These are phyloP conservation scores for Andrena fulva DNA, from an alignment of 2,888 invertebrate species.

Conservation along the genomic window DNA sequence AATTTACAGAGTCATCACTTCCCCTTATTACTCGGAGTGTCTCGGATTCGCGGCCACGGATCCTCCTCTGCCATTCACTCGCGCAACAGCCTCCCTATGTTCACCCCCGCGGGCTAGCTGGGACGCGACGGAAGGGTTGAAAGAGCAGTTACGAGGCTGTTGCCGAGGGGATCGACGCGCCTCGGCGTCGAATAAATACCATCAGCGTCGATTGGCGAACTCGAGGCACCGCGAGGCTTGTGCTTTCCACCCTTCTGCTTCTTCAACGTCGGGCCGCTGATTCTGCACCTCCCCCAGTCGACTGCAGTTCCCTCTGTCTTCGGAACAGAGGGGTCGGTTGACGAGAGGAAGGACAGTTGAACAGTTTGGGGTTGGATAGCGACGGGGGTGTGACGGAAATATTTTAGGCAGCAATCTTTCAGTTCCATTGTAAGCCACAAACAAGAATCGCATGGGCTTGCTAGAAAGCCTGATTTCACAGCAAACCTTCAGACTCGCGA, in stretches of 20 bases:
- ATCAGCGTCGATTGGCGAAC: conserved; percentile 6
- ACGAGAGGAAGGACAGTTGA: neutral
- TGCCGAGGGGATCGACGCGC: neutral
- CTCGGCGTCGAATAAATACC: neutral
- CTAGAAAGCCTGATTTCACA: neutral
- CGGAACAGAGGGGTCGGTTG: too few species aligned
- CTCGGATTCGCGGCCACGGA: neutral
- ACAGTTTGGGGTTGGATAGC: too few species aligned
- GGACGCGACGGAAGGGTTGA: neutral
- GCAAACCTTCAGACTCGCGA: conserved; percentile 4
- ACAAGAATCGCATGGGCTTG: neutral
- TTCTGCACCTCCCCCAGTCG: neutral
- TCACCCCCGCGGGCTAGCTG: neutral
- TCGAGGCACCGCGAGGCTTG: conserved; percentile 1
- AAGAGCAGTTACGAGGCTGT: conserved; percentile 1
- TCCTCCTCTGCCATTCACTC: neutral
- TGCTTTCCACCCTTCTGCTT: neutral
- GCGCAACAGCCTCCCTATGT: neutral
- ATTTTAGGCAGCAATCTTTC: too few species aligned
- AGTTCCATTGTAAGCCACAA: too few species aligned
- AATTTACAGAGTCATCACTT: conserved; percentile 2
- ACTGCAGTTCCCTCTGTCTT: neutral
- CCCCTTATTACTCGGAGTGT: neutral
- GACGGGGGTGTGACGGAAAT: too few species aligned
- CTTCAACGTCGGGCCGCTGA: conserved; percentile 2